phyloP scores from a whole-genome alignment of 2,888 invertebrate species.

The Nasonia oneida region DNA sequence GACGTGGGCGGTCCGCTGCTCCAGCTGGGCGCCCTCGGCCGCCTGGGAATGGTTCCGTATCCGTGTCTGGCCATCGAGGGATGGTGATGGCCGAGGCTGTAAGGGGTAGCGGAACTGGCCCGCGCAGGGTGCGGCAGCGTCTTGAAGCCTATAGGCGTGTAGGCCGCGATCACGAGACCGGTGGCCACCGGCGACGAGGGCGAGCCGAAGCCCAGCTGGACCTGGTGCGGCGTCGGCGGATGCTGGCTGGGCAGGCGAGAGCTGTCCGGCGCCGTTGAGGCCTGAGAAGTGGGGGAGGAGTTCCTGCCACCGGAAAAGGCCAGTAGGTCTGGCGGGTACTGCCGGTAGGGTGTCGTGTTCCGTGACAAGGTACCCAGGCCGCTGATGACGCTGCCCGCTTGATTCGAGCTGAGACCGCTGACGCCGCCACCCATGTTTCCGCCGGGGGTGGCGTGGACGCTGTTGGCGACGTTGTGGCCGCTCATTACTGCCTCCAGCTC shows the following conservation, averaged over 20 bases:
- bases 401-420: slow-evolving; percentile 25
- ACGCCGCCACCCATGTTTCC: slow-evolving; percentile 75
- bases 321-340: slow-evolving; percentile 90
- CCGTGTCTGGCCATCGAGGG: slow-evolving; percentile 86
- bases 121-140: slow-evolving; percentile 86
- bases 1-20: slow-evolving; percentile 84
- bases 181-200: slow-evolving; percentile 79
- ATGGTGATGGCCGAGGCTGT: slow-evolving; percentile 78
- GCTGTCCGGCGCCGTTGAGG: slow-evolving; percentile 89
- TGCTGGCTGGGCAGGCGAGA: slow-evolving; percentile 81
- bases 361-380: slow-evolving; percentile 80
- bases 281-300: slow-evolving; percentile 83
- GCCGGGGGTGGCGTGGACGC: slow-evolving; percentile 57
- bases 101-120: slow-evolving; percentile 66
- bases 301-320: slow-evolving; percentile 86
- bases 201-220: slow-evolving; percentile 66
- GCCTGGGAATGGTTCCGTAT: slow-evolving; percentile 92
- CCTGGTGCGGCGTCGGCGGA: slow-evolving; percentile 42
- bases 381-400: slow-evolving; percentile 61
- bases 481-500: slow-evolving; percentile 64
- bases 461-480: slow-evolving; percentile 34
- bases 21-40: slow-evolving; percentile 92
- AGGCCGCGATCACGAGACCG: slow-evolving; percentile 70
- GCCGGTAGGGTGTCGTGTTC: slow-evolving; percentile 81
- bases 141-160: slow-evolving; percentile 81